Conservation (phyloP, 2,797 vertebrate genomes). For the Syngnathus rostellatus region DNA sequence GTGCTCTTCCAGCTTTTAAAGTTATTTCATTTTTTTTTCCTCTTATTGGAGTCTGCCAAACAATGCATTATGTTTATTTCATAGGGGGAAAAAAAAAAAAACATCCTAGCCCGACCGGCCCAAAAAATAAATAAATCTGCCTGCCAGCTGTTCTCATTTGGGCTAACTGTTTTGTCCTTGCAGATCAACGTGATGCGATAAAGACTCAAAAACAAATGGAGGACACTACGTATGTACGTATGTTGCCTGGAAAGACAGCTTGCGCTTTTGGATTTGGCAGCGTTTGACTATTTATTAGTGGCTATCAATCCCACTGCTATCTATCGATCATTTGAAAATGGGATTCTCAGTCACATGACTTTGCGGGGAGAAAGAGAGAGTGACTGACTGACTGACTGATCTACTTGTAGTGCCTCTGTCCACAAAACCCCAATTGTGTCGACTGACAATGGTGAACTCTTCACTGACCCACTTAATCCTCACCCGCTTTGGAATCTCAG, state of each 20-base stretch:
- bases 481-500: constrained; percentile 1
- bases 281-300: too few relatives aligned
- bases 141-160: not conserved
- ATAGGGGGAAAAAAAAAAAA: not conserved
- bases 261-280: not conserved
- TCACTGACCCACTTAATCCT: constrained; percentile 29
- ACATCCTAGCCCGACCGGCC: too few relatives aligned
- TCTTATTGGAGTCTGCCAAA: not conserved
- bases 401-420: not conserved
- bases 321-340: too few relatives aligned
- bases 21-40: not conserved
- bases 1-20: not conserved
- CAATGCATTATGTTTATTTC: not conserved
- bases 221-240: not conserved
- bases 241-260: not conserved
- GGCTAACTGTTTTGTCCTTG: too few relatives aligned
- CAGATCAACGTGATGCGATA: not conserved
- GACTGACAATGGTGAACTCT: constrained; percentile 21
- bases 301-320: too few relatives aligned
- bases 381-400: not conserved
- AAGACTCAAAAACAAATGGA: not conserved
- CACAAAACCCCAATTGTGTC: constrained; percentile 20
- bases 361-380: not conserved
- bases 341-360: not conserved
- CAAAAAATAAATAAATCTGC: not conserved